These are phyloP conservation scores for Bradysia coprophila DNA, from an alignment of 1,140 invertebrate species.

Conservation along the genomic window DNA sequence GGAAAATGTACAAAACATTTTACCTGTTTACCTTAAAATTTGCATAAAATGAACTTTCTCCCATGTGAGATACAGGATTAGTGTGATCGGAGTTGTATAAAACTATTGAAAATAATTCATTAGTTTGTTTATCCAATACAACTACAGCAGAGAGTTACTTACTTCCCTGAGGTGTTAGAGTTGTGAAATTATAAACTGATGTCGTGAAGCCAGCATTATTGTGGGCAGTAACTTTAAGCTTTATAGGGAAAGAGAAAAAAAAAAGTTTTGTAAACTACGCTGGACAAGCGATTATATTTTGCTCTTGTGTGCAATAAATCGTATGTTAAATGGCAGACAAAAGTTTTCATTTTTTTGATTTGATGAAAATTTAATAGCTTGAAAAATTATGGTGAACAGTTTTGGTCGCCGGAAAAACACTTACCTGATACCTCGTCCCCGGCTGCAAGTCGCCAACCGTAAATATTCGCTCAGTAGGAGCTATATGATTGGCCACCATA, in stretches of 20 bases:
- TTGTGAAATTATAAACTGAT: constrained; percentile 73
- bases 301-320: background rate
- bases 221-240: constrained; percentile 65
- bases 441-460: constrained; percentile 62
- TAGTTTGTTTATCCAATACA: too few species aligned
- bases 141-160: constrained; percentile 20
- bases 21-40: too few species aligned
- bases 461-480: constrained; percentile 55
- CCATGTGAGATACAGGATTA: constrained; percentile 35
- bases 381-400: too few species aligned
- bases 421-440: constrained; percentile 59
- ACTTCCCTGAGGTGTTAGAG: constrained; percentile 55
- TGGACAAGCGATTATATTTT: too few species aligned
- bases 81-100: constrained; percentile 33
- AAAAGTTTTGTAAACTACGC: too few species aligned
- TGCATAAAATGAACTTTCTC: constrained; percentile 42
- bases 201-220: constrained; percentile 83
- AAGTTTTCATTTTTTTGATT: too few species aligned
- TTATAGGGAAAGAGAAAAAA: too few species aligned
- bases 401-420: too few species aligned
- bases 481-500: constrained; percentile 54
- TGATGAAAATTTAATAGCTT: too few species aligned
- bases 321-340: background rate
- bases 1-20: too few species aligned
- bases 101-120: constrained; percentile 12